Evolutionary conservation across 2,113 vertebrate genomes (phyloP), one percentile per base, ranked within the genome.

Genomic region (Pangasianodon hypophthalmus): DNA sequence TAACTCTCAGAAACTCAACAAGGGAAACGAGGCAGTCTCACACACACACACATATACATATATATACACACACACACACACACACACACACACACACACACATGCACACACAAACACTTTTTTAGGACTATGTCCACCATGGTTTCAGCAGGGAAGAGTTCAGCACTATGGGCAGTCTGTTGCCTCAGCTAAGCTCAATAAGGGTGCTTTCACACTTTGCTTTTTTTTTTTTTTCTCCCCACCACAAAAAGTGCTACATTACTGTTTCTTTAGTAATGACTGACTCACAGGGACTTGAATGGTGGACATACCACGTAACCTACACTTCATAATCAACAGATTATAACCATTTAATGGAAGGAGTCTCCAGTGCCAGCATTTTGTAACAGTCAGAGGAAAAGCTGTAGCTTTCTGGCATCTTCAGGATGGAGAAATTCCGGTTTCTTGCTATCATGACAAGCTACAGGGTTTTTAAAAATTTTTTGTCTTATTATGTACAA

Each of bases 91-190:
- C 26, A 80, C 56, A 73, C 14, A 69, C 92, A 90, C 79, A 92
- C 92, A 89, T 21, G 91, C 48, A 93, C 85, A 84, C 24, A 56
- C 19, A 56, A 14, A 14, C 52, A 54, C 7, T 84, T 91, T 86
- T 89, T 89, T 89, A 71, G 52, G 44, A 87, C 75, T 54, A 8
- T 44, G 32, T 84, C 41, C 44, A 64, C 26, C 58, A 44, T 88
- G 88, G 86, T 46, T 90, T 94, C 91, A 90, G 54, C 89, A 92
- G 88, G 77, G 75, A 88, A 90, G 32, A 56, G 82, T 73, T 85
- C 44, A 85, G 54, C 44, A 32, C 18, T 56, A 50, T 29, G 14
- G 54, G 8, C 41, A 90, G 4, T 29, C 75, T 75, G 50, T 26
- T 52, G 48, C 52, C 32, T 69, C 16, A 71, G 67, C 54, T 82